Conservation (phyloP, 2,888 invertebrate genomes). For the Drosophila diplacantha region DNA sequence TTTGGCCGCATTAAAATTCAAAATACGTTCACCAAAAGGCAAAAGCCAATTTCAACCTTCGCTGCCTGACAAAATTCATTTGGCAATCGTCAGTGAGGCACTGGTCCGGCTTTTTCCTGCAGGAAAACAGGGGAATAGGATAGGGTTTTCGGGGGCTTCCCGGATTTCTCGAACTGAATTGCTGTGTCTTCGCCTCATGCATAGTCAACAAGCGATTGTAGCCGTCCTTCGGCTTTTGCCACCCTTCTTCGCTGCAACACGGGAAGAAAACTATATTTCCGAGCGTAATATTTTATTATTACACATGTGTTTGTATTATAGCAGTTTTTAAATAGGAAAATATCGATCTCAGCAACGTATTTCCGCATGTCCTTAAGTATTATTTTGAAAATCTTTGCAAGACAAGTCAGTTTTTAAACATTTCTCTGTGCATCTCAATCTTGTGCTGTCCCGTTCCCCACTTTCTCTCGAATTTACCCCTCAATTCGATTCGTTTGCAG, state of each 20-base stretch:
- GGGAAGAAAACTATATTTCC: background rate
- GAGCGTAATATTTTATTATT: background rate
- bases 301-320: background rate
- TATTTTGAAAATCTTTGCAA: background rate
- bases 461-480: conserved; percentile 1
- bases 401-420: background rate
- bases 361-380: background rate
- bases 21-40: conserved; percentile 67
- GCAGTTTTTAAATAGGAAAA: background rate
- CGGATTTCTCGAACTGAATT: conserved; percentile 19
- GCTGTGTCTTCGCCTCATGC: conserved; percentile 48
- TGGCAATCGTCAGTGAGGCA: conserved; percentile 54
- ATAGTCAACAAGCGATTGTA: conserved; percentile 53
- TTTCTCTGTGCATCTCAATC: background rate
- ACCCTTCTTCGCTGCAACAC: conserved; percentile 10
- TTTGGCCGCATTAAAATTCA: conserved; percentile 61
- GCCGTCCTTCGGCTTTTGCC: conserved; percentile 24
- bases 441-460: background rate
- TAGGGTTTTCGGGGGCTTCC: conserved; percentile 20
- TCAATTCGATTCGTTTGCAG: conserved; percentile 31
- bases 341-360: background rate
- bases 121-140: background rate
- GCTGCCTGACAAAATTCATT: conserved; percentile 66
- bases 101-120: conserved; percentile 17
- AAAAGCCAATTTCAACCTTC: conserved; percentile 68